phyloP scores from a whole-genome alignment of 2,888 invertebrate species.

The Trypoxylon attenuatum region DNA sequence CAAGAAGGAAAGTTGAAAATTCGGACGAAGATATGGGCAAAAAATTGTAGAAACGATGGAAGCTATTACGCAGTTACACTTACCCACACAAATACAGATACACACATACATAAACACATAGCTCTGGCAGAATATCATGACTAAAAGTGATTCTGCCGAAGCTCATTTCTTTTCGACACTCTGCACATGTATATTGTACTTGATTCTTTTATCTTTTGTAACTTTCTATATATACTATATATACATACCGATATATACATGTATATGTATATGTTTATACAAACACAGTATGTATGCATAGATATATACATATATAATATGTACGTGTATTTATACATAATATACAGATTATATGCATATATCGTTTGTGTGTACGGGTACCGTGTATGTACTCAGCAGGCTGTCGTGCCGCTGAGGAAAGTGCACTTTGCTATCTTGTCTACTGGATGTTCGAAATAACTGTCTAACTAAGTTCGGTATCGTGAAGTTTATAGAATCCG shows the following conservation, averaged over 20 bases:
- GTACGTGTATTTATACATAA: slow-evolving; percentile 25
- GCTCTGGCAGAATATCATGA: slow-evolving; percentile 17
- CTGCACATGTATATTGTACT: slow-evolving; percentile 58
- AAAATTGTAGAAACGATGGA: no score
- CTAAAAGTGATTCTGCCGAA: slow-evolving; percentile 17
- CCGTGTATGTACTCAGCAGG: slow-evolving; percentile 40
- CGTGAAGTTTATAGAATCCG: no score
- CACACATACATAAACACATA: not conserved
- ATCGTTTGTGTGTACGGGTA: slow-evolving; percentile 34
- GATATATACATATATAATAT: slow-evolving; percentile 28
- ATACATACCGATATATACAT: slow-evolving; percentile 18
- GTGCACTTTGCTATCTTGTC: slow-evolving; percentile 52
- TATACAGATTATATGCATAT: slow-evolving; percentile 25
- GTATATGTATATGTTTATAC: slow-evolving; percentile 24
- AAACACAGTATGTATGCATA: slow-evolving; percentile 18
- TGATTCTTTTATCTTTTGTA: slow-evolving; percentile 66
- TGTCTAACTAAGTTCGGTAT: no score
- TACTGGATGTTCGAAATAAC: slow-evolving; percentile 33
- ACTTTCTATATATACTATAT: slow-evolving; percentile 61
- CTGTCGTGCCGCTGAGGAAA: slow-evolving; percentile 33
- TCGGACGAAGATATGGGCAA: not conserved
- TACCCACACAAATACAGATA: no score
- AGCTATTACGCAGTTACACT: no score
- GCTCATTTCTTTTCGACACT: slow-evolving; percentile 23
- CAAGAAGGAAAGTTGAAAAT: not conserved